Conservation (phyloP, 1,140 invertebrate genomes). For the Bombus waltoni region DNA sequence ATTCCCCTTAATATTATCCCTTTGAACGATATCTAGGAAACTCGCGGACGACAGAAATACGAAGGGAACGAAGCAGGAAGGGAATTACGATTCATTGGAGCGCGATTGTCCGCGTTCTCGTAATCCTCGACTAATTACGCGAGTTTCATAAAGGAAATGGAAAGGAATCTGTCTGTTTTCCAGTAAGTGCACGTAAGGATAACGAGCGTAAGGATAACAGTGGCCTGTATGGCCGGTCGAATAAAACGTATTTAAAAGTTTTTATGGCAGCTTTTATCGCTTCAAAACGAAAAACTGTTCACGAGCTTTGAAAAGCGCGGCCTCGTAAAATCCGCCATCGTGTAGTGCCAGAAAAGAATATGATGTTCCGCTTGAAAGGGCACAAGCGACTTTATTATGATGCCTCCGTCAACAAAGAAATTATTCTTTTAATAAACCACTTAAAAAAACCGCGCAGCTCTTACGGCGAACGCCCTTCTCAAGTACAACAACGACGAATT, state of each 20-base stretch:
- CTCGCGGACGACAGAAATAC: background rate
- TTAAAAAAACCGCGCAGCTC: background rate
- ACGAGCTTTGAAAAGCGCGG: background rate
- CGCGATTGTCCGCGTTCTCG: background rate
- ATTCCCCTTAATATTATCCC: background rate
- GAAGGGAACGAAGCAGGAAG: too few relatives aligned
- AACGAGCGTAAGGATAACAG: background rate
- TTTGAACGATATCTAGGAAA: background rate
- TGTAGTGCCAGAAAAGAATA: background rate
- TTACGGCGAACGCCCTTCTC: background rate
- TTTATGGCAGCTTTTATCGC: slow-evolving; percentile 10
- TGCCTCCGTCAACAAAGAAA: background rate
- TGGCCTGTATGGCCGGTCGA: background rate
- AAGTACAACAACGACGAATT: background rate
- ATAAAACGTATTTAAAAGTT: slow-evolving; percentile 30
- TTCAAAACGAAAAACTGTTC: background rate
- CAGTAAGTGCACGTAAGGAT: too few relatives aligned
- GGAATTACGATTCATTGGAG: background rate
- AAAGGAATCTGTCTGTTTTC: background rate
- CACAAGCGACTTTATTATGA: background rate
- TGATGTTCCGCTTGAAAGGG: background rate
- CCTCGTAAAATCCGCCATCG: slow-evolving; percentile 1
- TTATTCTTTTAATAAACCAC: background rate
- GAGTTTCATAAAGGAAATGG: background rate
- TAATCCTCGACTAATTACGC: slow-evolving; percentile 8